Evolutionary conservation across 2,113 vertebrate genomes (phyloP).

Genomic region (Phoenicopterus ruber): DNA sequence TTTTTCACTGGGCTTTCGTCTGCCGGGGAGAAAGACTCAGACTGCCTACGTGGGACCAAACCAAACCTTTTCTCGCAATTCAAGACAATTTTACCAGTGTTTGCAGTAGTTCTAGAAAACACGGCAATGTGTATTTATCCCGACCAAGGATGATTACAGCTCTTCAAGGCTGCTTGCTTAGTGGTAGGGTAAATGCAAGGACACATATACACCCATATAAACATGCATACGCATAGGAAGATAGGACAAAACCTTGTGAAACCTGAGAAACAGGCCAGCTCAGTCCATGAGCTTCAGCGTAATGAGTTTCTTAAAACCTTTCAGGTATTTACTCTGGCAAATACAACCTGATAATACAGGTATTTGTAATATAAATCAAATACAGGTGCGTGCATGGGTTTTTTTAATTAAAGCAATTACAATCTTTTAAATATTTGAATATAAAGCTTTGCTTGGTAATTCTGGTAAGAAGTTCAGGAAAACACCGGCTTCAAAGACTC

Average conservation of each 20-base stretch:
- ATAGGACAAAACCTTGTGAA: conserved; percentile 56
- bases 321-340: conserved; percentile 66
- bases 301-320: conserved; percentile 62
- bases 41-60: neutral
- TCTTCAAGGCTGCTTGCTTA: neutral
- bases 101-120: neutral
- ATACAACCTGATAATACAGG: conserved; percentile 62
- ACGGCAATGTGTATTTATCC: neutral
- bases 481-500: conserved; percentile 45
- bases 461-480: conserved; percentile 36
- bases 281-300: neutral
- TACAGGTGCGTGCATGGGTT: conserved; percentile 40
- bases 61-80: neutral
- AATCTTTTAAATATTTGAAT: conserved; percentile 44
- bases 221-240: neutral
- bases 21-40: neutral
- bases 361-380: conserved; percentile 66
- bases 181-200: neutral
- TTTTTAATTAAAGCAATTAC: conserved; percentile 64
- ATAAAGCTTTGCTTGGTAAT: conserved; percentile 26
- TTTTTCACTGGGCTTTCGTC: neutral
- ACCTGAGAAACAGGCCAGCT: conserved; percentile 62
- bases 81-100: neutral
- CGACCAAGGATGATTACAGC: neutral
- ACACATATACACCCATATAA: neutral